phyloP scores from a whole-genome alignment of 1,140 invertebrate genomes.

The Polypedilum pembai region DNA sequence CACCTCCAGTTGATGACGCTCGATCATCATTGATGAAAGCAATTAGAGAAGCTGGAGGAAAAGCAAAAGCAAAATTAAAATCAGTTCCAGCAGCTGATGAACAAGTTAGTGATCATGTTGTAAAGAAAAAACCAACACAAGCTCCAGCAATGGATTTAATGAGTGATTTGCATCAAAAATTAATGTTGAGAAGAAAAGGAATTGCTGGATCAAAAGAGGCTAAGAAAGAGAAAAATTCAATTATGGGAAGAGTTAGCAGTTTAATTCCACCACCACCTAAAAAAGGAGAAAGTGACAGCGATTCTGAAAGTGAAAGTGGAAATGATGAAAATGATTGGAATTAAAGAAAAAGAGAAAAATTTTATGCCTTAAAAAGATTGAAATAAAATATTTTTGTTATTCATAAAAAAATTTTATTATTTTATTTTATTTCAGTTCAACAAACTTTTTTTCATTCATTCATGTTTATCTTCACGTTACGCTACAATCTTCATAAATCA shows the following conservation, averaged over 20 bases:
- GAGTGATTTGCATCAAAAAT: neutral
- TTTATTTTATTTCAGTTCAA: no score
- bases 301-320: neutral
- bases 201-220: neutral
- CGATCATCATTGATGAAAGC: neutral
- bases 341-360: neutral
- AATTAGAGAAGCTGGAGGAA: neutral
- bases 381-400: neutral
- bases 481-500: no score
- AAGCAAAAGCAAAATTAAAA: neutral
- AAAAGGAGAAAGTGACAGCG: neutral
- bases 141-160: neutral
- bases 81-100: conserved; percentile 20
- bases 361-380: neutral
- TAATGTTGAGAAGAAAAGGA: neutral
- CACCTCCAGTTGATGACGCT: neutral
- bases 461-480: no score
- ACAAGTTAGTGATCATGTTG: neutral
- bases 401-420: no score
- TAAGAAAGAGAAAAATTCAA: neutral
- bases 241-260: neutral
- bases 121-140: neutral
- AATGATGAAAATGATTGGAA: conserved; percentile 1
- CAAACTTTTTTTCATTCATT: no score
- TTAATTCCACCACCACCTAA: conserved; percentile 18